A percentile compares a stretch with the other conserved stretches of the same genome.
These are phyloP conservation scores for Oscheius sp. DNA, from an alignment of 2,888 invertebrate genomes.

Conservation along the genomic window DNA sequence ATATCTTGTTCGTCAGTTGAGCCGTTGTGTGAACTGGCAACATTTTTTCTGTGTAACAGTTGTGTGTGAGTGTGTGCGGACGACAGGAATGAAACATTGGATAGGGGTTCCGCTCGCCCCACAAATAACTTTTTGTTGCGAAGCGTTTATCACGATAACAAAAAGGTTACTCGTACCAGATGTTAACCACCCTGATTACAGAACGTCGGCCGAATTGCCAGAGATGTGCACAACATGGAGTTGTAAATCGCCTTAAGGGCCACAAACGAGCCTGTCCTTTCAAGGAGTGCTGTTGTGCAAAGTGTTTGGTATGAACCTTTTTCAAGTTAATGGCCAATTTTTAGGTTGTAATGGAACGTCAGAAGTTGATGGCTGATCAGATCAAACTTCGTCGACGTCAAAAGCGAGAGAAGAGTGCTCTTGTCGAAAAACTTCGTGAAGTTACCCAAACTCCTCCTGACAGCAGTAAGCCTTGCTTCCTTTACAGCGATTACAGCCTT, in stretches of 20 bases:
- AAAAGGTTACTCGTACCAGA: too few species aligned
- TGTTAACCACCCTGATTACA: slow-evolving; percentile 27
- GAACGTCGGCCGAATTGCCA: slow-evolving; percentile 65
- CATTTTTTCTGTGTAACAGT: too few species aligned
- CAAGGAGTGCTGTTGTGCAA: slow-evolving; percentile 56
- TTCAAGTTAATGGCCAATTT: background rate
- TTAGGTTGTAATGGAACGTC: slow-evolving; percentile 59
- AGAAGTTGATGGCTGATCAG: slow-evolving; percentile 63
- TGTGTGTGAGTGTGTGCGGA: too few species aligned
- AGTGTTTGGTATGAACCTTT: slow-evolving; percentile 44
- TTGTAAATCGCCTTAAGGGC: slow-evolving; percentile 57
- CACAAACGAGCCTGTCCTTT: slow-evolving; percentile 61
- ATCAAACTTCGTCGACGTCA: slow-evolving; percentile 59
- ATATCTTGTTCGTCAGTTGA: background rate
- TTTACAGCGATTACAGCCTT: background rate
- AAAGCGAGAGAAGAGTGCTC: slow-evolving; percentile 52
- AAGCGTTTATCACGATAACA: too few species aligned
- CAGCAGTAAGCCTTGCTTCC: background rate
- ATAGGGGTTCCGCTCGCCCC: too few species aligned
- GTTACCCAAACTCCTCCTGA: slow-evolving; percentile 4
- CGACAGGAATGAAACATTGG: too few species aligned
- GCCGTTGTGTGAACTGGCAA: too few species aligned
- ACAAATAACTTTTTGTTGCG: too few species aligned
- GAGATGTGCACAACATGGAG: slow-evolving; percentile 60
- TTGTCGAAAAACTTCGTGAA: slow-evolving; percentile 18